Base-by-base conservation (phyloP, 30 jellyfish, hydroid and myxozoan genomes). In the Aurelia aurita complex sp. Pacific region DNA sequence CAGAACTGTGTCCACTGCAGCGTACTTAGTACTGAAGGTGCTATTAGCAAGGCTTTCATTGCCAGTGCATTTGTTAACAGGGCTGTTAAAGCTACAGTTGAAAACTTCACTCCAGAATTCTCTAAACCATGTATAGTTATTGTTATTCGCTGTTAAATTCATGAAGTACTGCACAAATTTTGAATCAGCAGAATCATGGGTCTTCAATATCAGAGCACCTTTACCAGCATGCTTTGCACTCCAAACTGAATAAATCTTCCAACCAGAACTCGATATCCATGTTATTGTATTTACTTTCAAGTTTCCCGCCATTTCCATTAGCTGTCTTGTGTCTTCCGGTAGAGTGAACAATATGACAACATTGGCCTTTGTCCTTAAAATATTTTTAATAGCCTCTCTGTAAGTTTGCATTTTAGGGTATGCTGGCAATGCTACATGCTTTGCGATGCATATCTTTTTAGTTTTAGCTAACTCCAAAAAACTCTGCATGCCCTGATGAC, bases 21-120 rank as follows among this genome's bases (percentile, higher is more conserved):
- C 40, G 62, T 34, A 17, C 13, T 51, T 34, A 23, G 17, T 42
- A 55, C 16, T 17, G 19, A 29, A 32, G 51, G 16, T 8, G 38
- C 32, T 57, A n/a, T 18, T 69, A 40, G 23, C 73, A 9, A 80
- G 72, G 7, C 73, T 64, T 50, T 80, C 89, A 19, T 80, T 61
- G 54, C 89, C 85, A 40, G 89, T 52, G 43, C 89, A 76, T 1
- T 17, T 16, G n/a, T 50, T 73, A 6, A 19, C 14, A 3, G 3
- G 46, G 66, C 62, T 69, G 3, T 36, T 54, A 43, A 64, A 10
- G 1, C 40, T 32, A 67, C 85, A 89, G 46, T 68, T 23, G 57
- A 80, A 80, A 12, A 52, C 75, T 10, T 89, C 83, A 15, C 72
- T 84, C 97, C 97, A 89, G 55, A 89, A 89, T 65, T 80, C 86